Conservation (phyloP, 1,140 invertebrate genomes). For the Neuroterus valhalla region DNA sequence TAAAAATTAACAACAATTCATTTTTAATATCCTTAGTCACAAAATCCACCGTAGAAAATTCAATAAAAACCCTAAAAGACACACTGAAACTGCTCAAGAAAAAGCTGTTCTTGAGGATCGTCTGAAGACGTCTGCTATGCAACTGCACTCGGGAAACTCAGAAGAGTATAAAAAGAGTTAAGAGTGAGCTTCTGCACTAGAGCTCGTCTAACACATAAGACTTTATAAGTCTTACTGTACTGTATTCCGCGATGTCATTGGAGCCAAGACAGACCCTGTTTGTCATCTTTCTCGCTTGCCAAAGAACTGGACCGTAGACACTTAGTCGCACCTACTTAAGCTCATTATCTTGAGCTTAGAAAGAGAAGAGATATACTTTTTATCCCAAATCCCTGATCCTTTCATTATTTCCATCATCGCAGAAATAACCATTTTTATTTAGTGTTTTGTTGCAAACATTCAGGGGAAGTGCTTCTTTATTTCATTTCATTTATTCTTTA, state of each 20-base stretch:
- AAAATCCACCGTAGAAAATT: no score
- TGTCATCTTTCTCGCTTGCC: slow-evolving; percentile 43
- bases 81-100: background rate
- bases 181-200: slow-evolving; percentile 4
- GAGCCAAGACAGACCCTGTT: slow-evolving; percentile 47
- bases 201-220: background rate
- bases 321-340: slow-evolving; percentile 46
- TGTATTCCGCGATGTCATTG: slow-evolving; percentile 45
- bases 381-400: background rate
- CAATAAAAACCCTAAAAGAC: background rate
- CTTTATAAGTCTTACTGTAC: no score
- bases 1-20: background rate
- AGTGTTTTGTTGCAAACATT: no score
- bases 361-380: slow-evolving; percentile 1
- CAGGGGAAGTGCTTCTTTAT: no score
- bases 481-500: no score
- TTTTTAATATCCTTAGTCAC: no score
- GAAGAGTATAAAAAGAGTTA: background rate
- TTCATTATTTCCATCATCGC: background rate
- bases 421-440: background rate
- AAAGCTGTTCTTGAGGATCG: background rate
- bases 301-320: slow-evolving; percentile 54
- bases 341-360: slow-evolving; percentile 39
- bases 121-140: slow-evolving; percentile 20
- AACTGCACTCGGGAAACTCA: background rate